Evolutionary conservation across 2,113 vertebrate species (phyloP).

Genomic region (Chaetops frenatus): DNA sequence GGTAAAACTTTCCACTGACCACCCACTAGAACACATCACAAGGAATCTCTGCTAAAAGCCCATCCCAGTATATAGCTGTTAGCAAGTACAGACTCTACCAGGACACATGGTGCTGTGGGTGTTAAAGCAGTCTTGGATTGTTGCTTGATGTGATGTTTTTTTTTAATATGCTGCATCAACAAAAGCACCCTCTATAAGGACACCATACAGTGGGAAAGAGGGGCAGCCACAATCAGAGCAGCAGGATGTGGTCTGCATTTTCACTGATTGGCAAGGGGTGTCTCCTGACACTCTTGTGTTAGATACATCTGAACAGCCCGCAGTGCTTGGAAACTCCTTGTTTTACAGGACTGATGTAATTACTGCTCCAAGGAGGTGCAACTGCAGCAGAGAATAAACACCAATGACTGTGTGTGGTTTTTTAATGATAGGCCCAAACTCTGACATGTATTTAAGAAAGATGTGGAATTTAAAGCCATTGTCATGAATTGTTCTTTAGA

Average conservation of each 20-base stretch:
- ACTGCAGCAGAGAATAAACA: neutral
- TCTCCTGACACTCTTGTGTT: neutral
- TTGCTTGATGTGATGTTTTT: neutral
- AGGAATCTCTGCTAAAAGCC: slow-evolving; percentile 1
- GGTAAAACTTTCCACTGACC: slow-evolving; percentile 24
- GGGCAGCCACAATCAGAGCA: neutral
- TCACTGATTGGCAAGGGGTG: neutral
- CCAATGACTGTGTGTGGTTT: neutral
- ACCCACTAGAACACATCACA: neutral
- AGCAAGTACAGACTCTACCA: slow-evolving; percentile 31
- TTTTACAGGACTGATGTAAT: neutral
- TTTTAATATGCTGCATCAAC: slow-evolving; percentile 9
- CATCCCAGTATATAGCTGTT: neutral
- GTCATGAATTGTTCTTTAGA: neutral
- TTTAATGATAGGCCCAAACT: neutral
- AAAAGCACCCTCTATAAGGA: neutral
- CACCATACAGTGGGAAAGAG: neutral
- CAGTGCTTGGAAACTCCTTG: neutral
- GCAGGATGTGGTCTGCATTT: neutral
- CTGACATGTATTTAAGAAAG: neutral
- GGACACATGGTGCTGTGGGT: slow-evolving; percentile 50
- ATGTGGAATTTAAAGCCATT: neutral
- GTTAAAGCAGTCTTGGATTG: slow-evolving; percentile 7
- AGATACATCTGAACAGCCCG: neutral
- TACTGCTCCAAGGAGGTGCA: neutral